These are phyloP conservation scores for Lysandra bellargus DNA, from an alignment of 2,888 invertebrate species.

Conservation along the genomic window DNA sequence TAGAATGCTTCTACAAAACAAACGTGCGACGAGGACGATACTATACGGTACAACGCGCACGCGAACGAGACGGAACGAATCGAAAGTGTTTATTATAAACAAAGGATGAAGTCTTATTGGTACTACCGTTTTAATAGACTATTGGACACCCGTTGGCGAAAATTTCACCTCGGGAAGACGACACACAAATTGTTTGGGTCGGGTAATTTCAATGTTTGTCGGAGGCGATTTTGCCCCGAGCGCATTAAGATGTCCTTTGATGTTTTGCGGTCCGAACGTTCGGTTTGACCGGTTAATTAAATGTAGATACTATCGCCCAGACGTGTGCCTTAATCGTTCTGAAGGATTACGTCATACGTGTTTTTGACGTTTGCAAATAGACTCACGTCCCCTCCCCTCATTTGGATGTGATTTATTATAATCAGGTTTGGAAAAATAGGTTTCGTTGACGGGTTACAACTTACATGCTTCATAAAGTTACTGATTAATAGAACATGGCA, in stretches of 20 bases:
- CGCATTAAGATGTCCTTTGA: constrained; percentile 77
- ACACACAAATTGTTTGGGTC: constrained; percentile 61
- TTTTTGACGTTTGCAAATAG: constrained; percentile 48
- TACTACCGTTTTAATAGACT: constrained; percentile 66
- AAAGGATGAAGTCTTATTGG: constrained; percentile 78
- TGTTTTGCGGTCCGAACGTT: constrained; percentile 66
- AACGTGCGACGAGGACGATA: constrained; percentile 54
- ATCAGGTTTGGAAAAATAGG: constrained; percentile 19
- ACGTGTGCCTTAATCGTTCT: constrained; percentile 59
- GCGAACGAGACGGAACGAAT: constrained; percentile 52
- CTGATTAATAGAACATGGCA: background rate
- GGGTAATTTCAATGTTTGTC: constrained; percentile 64
- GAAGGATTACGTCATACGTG: constrained; percentile 52
- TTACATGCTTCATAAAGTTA: constrained; percentile 38
- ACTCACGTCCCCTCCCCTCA: constrained; percentile 2
- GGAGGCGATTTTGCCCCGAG: constrained; percentile 70
- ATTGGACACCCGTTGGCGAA: constrained; percentile 67
- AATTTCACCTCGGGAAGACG: constrained; percentile 62
- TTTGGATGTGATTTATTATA: constrained; percentile 23
- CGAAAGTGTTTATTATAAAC: constrained; percentile 79
- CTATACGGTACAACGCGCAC: constrained; percentile 39
- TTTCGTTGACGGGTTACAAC: background rate
- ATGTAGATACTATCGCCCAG: constrained; percentile 60
- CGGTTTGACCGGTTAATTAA: constrained; percentile 71
- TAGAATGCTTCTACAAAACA: constrained; percentile 71